Evolutionary conservation across 1,140 invertebrate species (phyloP).

Genomic region (Whitmania pigra): DNA sequence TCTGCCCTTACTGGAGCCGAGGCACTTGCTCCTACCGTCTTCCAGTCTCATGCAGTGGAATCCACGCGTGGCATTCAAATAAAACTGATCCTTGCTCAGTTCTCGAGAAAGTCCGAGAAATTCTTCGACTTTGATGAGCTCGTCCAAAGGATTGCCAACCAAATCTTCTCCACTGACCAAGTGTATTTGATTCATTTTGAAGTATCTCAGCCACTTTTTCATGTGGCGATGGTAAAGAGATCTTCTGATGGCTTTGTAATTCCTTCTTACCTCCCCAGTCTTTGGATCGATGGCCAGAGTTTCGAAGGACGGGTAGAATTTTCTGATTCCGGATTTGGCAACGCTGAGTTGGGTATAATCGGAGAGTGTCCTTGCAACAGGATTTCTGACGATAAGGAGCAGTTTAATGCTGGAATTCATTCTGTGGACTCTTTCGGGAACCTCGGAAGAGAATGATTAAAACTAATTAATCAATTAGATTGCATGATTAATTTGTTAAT

Average conservation of each 20-base stretch:
- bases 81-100: conserved; percentile 33
- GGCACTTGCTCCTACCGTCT: conserved; percentile 46
- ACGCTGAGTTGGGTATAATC: conserved; percentile 62
- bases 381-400: conserved; percentile 75
- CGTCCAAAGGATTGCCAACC: conserved; percentile 33
- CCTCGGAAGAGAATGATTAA: conserved; percentile 39
- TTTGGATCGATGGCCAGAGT: conserved; percentile 29
- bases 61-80: conserved; percentile 42
- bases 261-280: conserved; percentile 30
- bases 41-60: conserved; percentile 43
- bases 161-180: conserved; percentile 38
- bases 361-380: conserved; percentile 74
- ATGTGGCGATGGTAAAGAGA: conserved; percentile 41
- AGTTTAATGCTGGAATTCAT: conserved; percentile 76
- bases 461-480: too few species aligned
- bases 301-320: conserved; percentile 31
- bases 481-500: too few species aligned
- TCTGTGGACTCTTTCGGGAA: conserved; percentile 62
- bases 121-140: conserved; percentile 34
- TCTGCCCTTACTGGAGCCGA: conserved; percentile 81
- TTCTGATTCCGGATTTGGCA: conserved; percentile 25
- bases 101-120: conserved; percentile 35
- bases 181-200: conserved; percentile 36
- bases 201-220: conserved; percentile 35
- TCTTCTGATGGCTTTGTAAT: conserved; percentile 50